Percentiles rank a stretch among this genome's conserved stretches.
Evolutionary conservation across 2,113 vertebrate genomes (phyloP).

Genomic region (Menidia beryllina): DNA sequence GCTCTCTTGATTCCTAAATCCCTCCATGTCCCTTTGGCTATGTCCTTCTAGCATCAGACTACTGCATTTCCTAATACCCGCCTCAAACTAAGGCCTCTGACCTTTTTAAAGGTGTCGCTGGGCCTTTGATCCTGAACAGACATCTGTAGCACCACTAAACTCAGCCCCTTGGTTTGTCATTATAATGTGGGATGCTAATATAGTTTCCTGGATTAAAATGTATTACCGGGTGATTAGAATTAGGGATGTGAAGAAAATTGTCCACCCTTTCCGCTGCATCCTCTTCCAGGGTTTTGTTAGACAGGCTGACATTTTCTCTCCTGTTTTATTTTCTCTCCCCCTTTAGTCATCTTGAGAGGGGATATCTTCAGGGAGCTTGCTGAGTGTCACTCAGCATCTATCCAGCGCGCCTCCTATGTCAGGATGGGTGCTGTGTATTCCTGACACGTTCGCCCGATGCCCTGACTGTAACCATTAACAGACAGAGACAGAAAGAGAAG

Average conservation of each 20-base stretch:
- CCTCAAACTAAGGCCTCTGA: slow-evolving; percentile 24
- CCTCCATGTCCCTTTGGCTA: slow-evolving; percentile 24
- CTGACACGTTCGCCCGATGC: slow-evolving; percentile 43
- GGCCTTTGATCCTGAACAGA: slow-evolving; percentile 18
- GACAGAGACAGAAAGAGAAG: slow-evolving; percentile 28
- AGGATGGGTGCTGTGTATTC: slow-evolving; percentile 54
- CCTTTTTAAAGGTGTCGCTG: slow-evolving; percentile 37
- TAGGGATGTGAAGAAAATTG: slow-evolving; percentile 5
- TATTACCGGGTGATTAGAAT: slow-evolving; percentile 33
- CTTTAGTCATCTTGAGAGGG: slow-evolving; percentile 31
- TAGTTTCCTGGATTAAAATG: slow-evolving; percentile 9
- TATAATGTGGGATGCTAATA: slow-evolving; percentile 18
- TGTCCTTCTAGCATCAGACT: slow-evolving; percentile 24
- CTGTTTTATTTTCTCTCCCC: slow-evolving; percentile 1
- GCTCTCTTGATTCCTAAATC: slow-evolving; percentile 21
- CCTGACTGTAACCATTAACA: slow-evolving; percentile 43
- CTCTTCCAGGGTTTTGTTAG: slow-evolving; percentile 10
- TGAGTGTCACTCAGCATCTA: slow-evolving; percentile 65
- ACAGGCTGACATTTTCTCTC: slow-evolving; percentile 28
- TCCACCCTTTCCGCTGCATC: slow-evolving; percentile 5
- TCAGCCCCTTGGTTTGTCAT: slow-evolving; percentile 7
- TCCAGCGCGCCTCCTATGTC: slow-evolving; percentile 39
- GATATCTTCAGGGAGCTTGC: slow-evolving; percentile 47
- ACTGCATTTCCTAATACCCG: slow-evolving; percentile 32
- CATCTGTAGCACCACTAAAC: slow-evolving; percentile 21